Evolutionary conservation across 2,113 vertebrate species (phyloP), one percentile per base, ranked within the genome.

Genomic region (Megaleporinus macrocephalus): DNA sequence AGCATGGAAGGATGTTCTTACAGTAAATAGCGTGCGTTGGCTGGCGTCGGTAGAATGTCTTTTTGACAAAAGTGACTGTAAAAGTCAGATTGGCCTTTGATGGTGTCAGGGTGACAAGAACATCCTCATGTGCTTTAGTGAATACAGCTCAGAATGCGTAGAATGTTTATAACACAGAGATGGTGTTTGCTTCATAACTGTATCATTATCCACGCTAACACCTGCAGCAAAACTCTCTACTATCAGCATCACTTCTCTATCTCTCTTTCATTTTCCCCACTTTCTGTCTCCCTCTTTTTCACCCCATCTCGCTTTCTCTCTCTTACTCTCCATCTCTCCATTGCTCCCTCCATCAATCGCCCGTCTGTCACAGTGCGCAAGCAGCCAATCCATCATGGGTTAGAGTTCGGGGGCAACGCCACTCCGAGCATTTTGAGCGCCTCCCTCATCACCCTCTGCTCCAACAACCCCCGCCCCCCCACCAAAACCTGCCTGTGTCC

Each of bases 381-480:
- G 93, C 92, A 94, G 88, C 92, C 93, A 94, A 94, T 94, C 93
- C 92, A 94, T 94, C 93, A 94, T 82, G 80, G 91, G 90, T 93
- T 89, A 83, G 84, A 83, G 81, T 86, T 86, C 73, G 68, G 81
- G 80, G 81, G 77, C 84, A 80, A 53, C 44, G 69, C 57, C 72
- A 76, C 80, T 85, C 79, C 18, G 49, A 79, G 77, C 72, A 51
- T 49, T 83, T 49, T 15, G 41, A 68, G 47, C 47, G 66, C 81
- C 73, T 79, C 73, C 26, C 80, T 27, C 18, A 15, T 44, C 20
- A 44, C 71, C 14, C 71, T 70, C 15, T 77, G 26, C 53, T 55
- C 44, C 77, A 69, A 57, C 41, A n/a, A 55, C 12, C 78, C 55
- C 61, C 55, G 57, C 78, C 61, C 53, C 53, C 70, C 44, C 22